Evolutionary conservation across 2,113 vertebrate genomes (phyloP).

Genomic region (Nothoprocta perdicaria): DNA sequence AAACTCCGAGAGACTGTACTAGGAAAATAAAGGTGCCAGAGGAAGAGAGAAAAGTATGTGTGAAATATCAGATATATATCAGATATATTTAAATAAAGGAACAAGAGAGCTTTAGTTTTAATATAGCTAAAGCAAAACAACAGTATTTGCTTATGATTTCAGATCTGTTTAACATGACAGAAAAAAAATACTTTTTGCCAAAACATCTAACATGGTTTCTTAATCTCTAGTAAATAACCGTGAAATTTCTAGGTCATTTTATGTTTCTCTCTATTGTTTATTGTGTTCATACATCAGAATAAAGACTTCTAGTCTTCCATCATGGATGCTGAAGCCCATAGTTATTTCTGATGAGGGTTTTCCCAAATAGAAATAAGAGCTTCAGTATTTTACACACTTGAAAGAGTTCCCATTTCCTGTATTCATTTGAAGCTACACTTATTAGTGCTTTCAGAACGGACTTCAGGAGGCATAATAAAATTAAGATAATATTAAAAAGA

Average conservation of each 20-base stretch:
- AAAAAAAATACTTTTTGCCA: not conserved
- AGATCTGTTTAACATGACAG: not conserved
- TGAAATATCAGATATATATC: not conserved
- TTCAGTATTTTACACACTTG: not conserved
- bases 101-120: not conserved
- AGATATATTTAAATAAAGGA: not conserved
- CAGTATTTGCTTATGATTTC: not conserved
- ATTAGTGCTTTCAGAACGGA: not conserved
- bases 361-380: not conserved
- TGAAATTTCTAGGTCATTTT: not conserved
- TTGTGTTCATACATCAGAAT: not conserved
- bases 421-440: not conserved
- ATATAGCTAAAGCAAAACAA: not conserved
- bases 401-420: not conserved
- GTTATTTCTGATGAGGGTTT: not conserved
- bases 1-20: slow-evolving; percentile 6
- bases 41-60: not conserved
- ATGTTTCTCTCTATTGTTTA: not conserved
- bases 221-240: not conserved
- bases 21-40: not conserved
- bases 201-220: not conserved
- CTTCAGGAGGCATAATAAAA: not conserved
- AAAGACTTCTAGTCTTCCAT: not conserved
- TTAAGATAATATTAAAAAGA: not conserved
- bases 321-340: not conserved